phyloP scores from a whole-genome alignment of 2,888 invertebrate genomes.

The Yponomeuta sedellus region DNA sequence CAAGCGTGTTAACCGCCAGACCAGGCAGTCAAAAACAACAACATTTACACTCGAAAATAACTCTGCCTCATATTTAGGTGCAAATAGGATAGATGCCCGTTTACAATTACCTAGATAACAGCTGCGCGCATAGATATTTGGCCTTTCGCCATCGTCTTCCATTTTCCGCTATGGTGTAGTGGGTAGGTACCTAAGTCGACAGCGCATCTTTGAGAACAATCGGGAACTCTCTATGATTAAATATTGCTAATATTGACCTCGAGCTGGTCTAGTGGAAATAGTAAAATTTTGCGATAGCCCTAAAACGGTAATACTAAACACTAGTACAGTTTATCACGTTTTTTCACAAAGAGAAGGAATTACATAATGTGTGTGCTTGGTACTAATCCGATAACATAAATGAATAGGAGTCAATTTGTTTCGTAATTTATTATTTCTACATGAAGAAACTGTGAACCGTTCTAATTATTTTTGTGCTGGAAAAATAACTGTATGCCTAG shows the following conservation, averaged over 20 bases:
- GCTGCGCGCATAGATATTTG: slow-evolving; percentile 1
- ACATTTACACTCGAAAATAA: neutral
- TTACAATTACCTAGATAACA: neutral
- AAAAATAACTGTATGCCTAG: too few relatives aligned
- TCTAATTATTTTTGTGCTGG: too few relatives aligned
- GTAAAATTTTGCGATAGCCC: neutral
- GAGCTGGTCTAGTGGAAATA: neutral
- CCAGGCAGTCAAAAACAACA: too few relatives aligned
- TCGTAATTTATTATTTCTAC: too few relatives aligned
- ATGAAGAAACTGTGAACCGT: too few relatives aligned
- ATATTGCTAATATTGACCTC: neutral
- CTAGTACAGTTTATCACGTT: too few relatives aligned
- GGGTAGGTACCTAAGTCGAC: neutral
- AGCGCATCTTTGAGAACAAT: neutral
- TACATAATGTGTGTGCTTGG: too few relatives aligned
- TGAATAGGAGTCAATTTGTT: too few relatives aligned
- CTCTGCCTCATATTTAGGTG: neutral
- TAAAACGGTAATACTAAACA: neutral
- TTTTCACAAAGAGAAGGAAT: too few relatives aligned
- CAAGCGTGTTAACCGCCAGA: too few relatives aligned
- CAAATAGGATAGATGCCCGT: neutral
- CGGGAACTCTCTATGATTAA: neutral
- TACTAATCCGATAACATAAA: too few relatives aligned
- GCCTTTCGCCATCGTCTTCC: neutral
- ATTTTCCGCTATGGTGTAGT: neutral